These are phyloP conservation scores for Cheirogaleus major DNA, from an alignment of 2,797 vertebrate genomes.

Conservation along the genomic window DNA sequence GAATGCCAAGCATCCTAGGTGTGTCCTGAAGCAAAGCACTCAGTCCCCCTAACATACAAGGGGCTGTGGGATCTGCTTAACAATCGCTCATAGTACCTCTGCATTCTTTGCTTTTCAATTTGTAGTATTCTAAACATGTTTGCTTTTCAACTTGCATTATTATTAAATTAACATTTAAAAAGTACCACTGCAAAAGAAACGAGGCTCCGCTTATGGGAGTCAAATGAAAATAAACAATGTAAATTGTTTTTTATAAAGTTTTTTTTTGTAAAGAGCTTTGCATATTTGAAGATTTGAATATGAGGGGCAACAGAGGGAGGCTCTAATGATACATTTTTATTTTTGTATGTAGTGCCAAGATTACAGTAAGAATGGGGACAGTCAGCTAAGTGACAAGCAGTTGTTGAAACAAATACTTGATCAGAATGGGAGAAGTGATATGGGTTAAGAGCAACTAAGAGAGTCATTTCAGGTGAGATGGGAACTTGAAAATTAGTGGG, in stretches of 20 bases:
- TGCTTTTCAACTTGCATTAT: background rate
- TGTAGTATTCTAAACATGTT: background rate
- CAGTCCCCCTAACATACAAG: background rate
- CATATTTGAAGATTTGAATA: background rate
- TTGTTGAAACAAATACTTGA: conserved; percentile 15
- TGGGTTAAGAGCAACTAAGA: background rate
- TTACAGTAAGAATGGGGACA: background rate
- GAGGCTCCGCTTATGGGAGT: background rate
- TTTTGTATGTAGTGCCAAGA: background rate
- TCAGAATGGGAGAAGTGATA: background rate
- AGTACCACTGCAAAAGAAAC: background rate
- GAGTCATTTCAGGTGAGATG: conserved; percentile 52
- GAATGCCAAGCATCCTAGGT: background rate
- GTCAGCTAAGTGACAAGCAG: background rate
- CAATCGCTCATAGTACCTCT: background rate
- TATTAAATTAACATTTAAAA: background rate
- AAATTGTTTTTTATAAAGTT: background rate
- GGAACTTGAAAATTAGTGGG: conserved; percentile 54
- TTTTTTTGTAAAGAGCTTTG: conserved; percentile 15
- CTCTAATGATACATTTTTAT: background rate
- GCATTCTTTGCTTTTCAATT: background rate
- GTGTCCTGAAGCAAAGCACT: background rate
- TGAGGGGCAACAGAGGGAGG: background rate
- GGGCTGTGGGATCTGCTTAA: background rate
- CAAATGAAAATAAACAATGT: background rate